A percentile compares a stretch with the other conserved stretches of the same genome.
These are phyloP conservation scores for Drosophila borealis DNA, from an alignment of 2,888 invertebrate genomes.

Conservation along the genomic window DNA sequence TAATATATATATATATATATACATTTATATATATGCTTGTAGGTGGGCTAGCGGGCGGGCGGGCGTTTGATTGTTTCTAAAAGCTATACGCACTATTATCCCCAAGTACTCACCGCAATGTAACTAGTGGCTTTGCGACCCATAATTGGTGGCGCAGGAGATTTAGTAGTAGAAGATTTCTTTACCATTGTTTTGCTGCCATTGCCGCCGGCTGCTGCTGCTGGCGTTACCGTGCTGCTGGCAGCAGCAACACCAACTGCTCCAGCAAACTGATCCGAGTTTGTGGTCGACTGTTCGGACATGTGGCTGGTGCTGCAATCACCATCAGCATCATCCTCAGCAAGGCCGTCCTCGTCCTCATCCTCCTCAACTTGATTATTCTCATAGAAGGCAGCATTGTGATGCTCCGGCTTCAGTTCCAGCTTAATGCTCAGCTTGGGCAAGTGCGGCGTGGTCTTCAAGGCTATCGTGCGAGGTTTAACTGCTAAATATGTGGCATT, in stretches of 20 bases:
- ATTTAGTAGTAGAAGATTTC: constrained; percentile 83
- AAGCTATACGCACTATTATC: constrained; percentile 76
- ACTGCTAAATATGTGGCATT: constrained; percentile 42
- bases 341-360: constrained; percentile 76
- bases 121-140: constrained; percentile 88
- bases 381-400: constrained; percentile 82
- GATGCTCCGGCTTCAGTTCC: constrained; percentile 84
- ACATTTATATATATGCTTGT: constrained; percentile 20
- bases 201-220: constrained; percentile 31
- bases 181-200: constrained; percentile 72
- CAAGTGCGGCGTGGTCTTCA: constrained; percentile 82
- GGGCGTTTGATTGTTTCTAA: constrained; percentile 61
- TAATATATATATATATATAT: constrained; percentile 13
- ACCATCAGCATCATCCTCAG: constrained; percentile 69
- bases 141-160: constrained; percentile 85
- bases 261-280: constrained; percentile 54
- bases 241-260: constrained; percentile 8
- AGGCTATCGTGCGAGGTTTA: constrained; percentile 81
- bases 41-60: constrained; percentile 34
- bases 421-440: constrained; percentile 83
- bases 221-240: constrained; percentile 41
- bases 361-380: constrained; percentile 77
- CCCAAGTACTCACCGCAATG: constrained; percentile 86
- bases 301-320: constrained; percentile 82
- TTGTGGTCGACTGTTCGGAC: constrained; percentile 67